Conservation (phyloP, 2,797 vertebrate species). For the Heliangelus exortis region DNA sequence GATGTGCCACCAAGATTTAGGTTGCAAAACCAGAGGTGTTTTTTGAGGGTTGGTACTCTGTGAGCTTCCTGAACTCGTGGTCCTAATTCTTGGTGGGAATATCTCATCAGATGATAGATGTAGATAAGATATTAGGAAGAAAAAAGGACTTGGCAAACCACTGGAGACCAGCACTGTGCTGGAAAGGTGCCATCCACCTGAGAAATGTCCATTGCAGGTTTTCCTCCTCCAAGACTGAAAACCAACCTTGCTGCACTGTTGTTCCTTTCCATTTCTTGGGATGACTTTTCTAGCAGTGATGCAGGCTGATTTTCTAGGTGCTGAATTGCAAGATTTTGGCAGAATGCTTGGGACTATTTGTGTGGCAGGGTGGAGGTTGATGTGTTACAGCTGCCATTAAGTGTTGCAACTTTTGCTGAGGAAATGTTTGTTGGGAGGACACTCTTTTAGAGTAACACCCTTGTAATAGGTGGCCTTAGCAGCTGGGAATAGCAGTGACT, state of each 20-base stretch:
- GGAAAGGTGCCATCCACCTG: no score
- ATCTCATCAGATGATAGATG: no score
- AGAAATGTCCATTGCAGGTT: no score
- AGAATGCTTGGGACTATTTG: background rate
- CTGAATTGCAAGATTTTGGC: background rate
- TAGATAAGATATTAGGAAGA: no score
- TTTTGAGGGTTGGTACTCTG: background rate
- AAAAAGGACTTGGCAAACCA: no score
- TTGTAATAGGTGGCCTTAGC: accelerated
- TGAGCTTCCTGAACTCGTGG: background rate
- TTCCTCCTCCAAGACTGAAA: no score
- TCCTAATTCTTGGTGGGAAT: background rate
- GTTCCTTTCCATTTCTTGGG: no score
- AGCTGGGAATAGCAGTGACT: background rate
- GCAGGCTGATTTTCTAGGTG: background rate
- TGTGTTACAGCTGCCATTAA: background rate
- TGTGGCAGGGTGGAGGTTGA: background rate
- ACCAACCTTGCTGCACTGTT: no score
- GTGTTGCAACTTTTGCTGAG: background rate
- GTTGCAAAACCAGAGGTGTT: background rate
- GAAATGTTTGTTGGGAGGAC: background rate
- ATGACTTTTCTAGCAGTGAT: background rate
- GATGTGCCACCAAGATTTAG: background rate
- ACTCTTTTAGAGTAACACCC: background rate
- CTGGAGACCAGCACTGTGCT: no score